phyloP scores from a whole-genome alignment of 2,113 vertebrate genomes.

The Cyanoramphus novaezelandiae region DNA sequence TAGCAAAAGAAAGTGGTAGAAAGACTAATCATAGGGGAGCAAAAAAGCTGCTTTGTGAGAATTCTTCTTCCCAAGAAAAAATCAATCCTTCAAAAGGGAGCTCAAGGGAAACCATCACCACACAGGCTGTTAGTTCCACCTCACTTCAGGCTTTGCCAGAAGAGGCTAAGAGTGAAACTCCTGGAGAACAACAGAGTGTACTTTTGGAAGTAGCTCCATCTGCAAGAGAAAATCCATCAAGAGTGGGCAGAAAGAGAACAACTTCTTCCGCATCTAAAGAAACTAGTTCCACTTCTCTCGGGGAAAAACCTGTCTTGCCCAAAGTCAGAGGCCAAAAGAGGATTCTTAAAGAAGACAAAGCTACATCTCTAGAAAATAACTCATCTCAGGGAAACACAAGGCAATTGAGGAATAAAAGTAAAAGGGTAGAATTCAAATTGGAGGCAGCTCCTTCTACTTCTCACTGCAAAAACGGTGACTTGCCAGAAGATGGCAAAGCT shows the following conservation, averaged over 20 bases:
- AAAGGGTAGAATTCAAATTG: background rate
- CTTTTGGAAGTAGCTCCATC: background rate
- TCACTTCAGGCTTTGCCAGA: background rate
- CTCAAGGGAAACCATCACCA: fast-evolving
- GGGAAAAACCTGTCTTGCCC: background rate
- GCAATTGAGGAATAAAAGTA: background rate
- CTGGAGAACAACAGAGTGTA: background rate
- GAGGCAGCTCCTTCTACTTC: background rate
- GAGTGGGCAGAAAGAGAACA: background rate
- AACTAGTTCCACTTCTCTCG: background rate
- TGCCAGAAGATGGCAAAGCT: background rate
- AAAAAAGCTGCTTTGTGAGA: background rate
- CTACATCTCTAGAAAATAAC: background rate
- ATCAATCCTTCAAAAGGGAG: background rate
- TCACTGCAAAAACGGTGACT: fast-evolving
- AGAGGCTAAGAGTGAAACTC: background rate
- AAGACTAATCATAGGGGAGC: background rate
- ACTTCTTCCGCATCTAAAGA: background rate
- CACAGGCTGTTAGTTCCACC: background rate
- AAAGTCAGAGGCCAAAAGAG: background rate
- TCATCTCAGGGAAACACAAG: background rate
- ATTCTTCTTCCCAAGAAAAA: background rate
- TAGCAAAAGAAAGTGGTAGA: background rate
- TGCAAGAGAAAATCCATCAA: background rate
- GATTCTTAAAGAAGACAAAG: background rate